Evolutionary conservation across 2,113 vertebrate genomes (phyloP), one percentile per base, ranked within the genome.

Genomic region (Bambusicola thoracicus): DNA sequence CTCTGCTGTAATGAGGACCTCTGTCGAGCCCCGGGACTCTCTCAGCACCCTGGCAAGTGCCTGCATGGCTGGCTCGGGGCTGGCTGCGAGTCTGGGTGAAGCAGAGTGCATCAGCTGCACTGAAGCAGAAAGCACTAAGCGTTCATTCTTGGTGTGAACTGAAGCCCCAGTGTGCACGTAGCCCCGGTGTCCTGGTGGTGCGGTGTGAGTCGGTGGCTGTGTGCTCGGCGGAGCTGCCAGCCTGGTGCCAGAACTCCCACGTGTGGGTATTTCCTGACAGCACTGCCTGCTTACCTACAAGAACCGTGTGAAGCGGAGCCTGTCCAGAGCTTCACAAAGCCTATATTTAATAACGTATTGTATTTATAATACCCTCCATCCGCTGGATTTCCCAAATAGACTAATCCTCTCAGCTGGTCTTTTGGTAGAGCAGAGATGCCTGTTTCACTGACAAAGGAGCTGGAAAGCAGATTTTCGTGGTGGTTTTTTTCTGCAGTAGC

Each of bases 241-340:
- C 70, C 49, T 46, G 41, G 86, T 82, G 89, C 68, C 66, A 4
- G 87, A 76, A 48, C 86, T 93, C 68, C 79, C 76, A 32, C 0
- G 0, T 78, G 62, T 0, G 8, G 75, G 29, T 72, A 49, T 73
- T 48, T 92, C 91, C 93, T 90, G 91, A 93, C 83, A 76, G 90
- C 85, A 4, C 90, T 96, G 48, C 89, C 91, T 92, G 24, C 93
- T 96, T 94, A 87, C 95, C 92, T 94, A 87, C 93, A 91, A 73
- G 51, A 95, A 67, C 90, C 78, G 7, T 79, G 86, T 48, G 67
- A 89, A 95, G 79, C n/a, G 44, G 93, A 86, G 87, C 80, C 81
- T 90, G 93, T 83, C 87, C 92, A 95, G 94, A 93, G 72, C 84
- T 92, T 94, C 94, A 96, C 94, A 93, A 96, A 97, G 93, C 77